Percentiles rank a stretch among this genome's conserved stretches.
phyloP scores from a whole-genome alignment of 2,113 vertebrate genomes.

The Callospermophilus lateralis region DNA sequence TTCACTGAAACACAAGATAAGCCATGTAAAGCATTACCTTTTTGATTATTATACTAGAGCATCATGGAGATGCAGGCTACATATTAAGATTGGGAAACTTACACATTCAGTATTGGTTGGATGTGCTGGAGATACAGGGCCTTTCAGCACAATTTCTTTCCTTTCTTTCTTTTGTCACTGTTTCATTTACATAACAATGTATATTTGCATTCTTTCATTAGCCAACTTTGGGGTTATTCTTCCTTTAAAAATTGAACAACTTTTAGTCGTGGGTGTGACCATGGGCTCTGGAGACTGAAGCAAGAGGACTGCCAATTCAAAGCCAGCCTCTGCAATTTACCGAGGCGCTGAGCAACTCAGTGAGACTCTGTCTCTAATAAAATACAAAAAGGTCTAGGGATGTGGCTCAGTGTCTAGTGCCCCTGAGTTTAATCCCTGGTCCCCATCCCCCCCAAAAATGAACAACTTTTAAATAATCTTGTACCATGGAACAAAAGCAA shows the following conservation, averaged over 20 bases:
- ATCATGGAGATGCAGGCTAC: neutral
- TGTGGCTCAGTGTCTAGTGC: no score
- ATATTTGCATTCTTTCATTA: neutral
- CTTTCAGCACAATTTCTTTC: neutral
- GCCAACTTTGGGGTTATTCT: neutral
- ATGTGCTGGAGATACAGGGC: neutral
- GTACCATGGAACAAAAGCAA: constrained; percentile 12
- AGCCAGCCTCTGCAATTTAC: no score
- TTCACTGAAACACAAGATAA: neutral
- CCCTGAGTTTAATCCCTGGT: no score
- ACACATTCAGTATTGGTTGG: neutral
- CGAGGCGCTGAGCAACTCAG: no score
- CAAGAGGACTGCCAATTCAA: no score
- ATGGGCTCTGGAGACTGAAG: no score
- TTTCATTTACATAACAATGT: constrained; percentile 36
- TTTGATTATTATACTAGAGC: neutral
- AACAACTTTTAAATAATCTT: constrained; percentile 28
- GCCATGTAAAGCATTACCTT: neutral
- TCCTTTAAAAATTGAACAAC: constrained; percentile 44
- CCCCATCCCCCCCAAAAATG: neutral
- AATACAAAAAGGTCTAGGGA: no score
- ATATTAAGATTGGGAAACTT: neutral
- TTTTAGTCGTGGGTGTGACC: neutral
- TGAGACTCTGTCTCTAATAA: no score
- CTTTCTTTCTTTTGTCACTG: neutral